phyloP scores from a whole-genome alignment of 2,113 vertebrate species.

The Nothobranchius furzeri region DNA sequence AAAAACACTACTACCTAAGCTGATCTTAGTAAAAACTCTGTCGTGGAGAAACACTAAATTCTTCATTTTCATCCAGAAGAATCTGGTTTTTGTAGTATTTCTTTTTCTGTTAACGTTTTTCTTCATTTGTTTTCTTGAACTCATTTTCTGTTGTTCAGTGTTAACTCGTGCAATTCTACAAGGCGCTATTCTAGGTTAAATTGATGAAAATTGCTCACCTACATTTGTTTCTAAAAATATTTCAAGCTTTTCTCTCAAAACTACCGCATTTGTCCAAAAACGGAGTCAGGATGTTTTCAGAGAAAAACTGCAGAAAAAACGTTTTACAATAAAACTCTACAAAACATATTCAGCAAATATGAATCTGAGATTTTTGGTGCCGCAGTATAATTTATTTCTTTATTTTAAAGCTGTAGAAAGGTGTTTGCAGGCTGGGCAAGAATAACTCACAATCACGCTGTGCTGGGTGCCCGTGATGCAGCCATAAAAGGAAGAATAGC shows the following conservation, averaged over 20 bases:
- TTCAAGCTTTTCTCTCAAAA: background rate
- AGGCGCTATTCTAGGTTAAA: too few species aligned
- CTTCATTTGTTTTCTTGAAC: too few species aligned
- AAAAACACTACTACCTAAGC: too few species aligned
- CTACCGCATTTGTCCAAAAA: background rate
- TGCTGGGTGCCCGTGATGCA: background rate
- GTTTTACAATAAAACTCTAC: background rate
- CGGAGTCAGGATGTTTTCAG: background rate
- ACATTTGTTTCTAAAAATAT: too few species aligned
- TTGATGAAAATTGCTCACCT: too few species aligned
- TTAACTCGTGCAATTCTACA: too few species aligned
- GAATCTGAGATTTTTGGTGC: background rate
- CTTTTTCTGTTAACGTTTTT: too few species aligned
- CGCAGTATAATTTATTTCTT: background rate
- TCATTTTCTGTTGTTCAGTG: too few species aligned
- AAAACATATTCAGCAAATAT: background rate
- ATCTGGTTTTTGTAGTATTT: too few species aligned
- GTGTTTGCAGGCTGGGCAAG: background rate
- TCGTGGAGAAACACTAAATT: too few species aligned
- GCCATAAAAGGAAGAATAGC: background rate
- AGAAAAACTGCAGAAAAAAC: background rate
- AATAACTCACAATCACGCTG: constrained; percentile 5
- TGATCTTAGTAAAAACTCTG: too few species aligned
- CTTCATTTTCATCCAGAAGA: too few species aligned
- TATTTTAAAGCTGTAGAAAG: background rate